phyloP scores from a whole-genome alignment of 2,113 vertebrate species.

The Pachyramphus minor region DNA sequence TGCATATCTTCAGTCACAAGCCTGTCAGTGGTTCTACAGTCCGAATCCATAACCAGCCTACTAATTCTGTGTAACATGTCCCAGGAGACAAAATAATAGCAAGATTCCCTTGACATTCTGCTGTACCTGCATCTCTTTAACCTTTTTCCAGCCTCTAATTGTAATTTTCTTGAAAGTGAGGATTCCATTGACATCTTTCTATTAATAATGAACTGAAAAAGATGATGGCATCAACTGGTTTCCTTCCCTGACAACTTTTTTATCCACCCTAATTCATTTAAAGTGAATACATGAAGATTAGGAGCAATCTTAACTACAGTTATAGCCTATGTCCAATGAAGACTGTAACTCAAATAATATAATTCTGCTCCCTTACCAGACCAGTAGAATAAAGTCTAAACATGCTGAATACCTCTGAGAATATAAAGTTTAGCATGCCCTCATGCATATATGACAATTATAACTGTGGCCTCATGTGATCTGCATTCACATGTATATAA shows the following conservation, averaged over 20 bases:
- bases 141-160: not conserved
- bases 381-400: not conserved
- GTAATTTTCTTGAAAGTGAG: not conserved
- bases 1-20: not conserved
- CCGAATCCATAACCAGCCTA: not conserved
- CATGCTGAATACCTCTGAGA: not conserved
- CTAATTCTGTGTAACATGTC: not conserved
- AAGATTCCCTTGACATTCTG: not conserved
- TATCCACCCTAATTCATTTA: not conserved
- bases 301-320: not conserved
- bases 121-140: not conserved
- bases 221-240: not conserved
- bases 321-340: not conserved
- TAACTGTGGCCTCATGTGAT: not conserved
- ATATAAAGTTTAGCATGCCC: not conserved
- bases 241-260: not conserved
- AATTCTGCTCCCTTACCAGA: not conserved
- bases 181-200: not conserved
- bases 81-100: not conserved
- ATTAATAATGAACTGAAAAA: not conserved
- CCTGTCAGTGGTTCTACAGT: not conserved
- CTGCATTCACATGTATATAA: not conserved
- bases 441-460: not conserved
- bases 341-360: not conserved
- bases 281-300: not conserved